A percentile compares a stretch with the other conserved stretches of the same genome.
Evolutionary conservation across 2,888 invertebrate genomes (phyloP).

Genomic region (Leucoma salicis): DNA sequence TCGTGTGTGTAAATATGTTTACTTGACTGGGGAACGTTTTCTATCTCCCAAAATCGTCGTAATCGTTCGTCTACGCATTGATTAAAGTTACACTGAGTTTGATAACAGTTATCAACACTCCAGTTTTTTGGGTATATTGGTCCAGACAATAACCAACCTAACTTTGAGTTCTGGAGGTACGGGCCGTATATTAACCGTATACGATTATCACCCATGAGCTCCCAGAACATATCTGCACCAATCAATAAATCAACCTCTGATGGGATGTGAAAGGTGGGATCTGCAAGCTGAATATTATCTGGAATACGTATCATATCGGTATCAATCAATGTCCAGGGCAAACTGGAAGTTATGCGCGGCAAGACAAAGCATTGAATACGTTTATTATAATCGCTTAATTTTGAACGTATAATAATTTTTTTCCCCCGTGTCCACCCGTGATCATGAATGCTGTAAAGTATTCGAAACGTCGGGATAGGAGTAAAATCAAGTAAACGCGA

Average conservation of each 20-base stretch:
- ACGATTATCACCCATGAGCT: slow-evolving; percentile 6
- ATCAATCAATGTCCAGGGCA: background rate
- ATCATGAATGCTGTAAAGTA: no score
- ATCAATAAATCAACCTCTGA: slow-evolving; percentile 7
- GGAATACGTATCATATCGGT: slow-evolving; percentile 5
- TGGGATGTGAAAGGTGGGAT: slow-evolving; percentile 6
- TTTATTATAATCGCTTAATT: slow-evolving; percentile 5
- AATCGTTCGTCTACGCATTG: no score
- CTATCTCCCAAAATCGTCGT: no score
- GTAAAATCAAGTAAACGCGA: no score
- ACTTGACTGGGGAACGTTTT: no score
- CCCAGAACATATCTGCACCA: slow-evolving; percentile 13
- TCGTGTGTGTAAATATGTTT: no score
- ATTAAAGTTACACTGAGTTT: no score
- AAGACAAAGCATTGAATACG: slow-evolving; percentile 21
- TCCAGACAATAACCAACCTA: slow-evolving; percentile 13
- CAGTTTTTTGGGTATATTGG: background rate
- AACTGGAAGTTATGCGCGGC: slow-evolving; percentile 4
- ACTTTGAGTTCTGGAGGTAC: slow-evolving; percentile 1
- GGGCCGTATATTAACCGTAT: slow-evolving; percentile 1
- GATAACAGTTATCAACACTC: background rate
- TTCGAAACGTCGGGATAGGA: no score
- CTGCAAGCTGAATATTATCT: slow-evolving; percentile 7
- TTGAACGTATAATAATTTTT: slow-evolving; percentile 5
- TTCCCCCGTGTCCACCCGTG: no score